Base-by-base conservation (phyloP, 37 sponge, comb jelly and placozoan genomes). In the Bolinopsis microptera region DNA sequence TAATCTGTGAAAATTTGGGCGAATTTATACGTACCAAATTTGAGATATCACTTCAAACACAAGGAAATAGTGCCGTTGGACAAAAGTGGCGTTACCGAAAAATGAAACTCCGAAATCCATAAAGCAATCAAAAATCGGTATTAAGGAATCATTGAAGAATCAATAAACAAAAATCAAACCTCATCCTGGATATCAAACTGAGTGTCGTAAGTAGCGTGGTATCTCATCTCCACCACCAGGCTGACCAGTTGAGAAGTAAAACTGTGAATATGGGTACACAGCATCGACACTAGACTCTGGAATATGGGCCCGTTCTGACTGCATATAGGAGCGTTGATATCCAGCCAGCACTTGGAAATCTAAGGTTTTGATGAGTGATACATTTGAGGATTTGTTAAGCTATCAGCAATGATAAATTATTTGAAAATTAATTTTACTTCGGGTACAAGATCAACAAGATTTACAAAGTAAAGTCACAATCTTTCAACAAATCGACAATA, bases 111-210 rank as follows among this genome's bases (percentile, higher is more conserved):
- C 61, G 61, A 48, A 48, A 48, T 18, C 61, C 9, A 18, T 48
- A 48, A n/a, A n/a, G n/a, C n/a, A n/a, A n/a, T n/a, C n/a, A n/a
- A n/a, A n/a, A n/a, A n/a, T n/a, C n/a, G n/a, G n/a, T n/a, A n/a
- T n/a, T n/a, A n/a, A n/a, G n/a, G n/a, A n/a, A n/a, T n/a, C n/a
- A n/a, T n/a, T n/a, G n/a, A n/a, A n/a, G n/a, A n/a, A n/a, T n/a
- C n/a, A n/a, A n/a, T n/a, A n/a, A n/a, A n/a, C 61, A 18, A 48
- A 48, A 48, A 48, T 48, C 61, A 48, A 24, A 86, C 90, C 90
- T 86, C 90, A 40, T 86, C 90, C 26, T 86, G 90, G 13, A 86
- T 86, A 27, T 86, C 90, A 48, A 86, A 86, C 48, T 86, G 90
- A 23, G 83, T 82, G 22, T 86, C 41, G 90, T 40, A 38, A 1